phyloP scores from a whole-genome alignment of 35 echinoderm and acorn worm genomes.

The Lytechinus variegatus region DNA sequence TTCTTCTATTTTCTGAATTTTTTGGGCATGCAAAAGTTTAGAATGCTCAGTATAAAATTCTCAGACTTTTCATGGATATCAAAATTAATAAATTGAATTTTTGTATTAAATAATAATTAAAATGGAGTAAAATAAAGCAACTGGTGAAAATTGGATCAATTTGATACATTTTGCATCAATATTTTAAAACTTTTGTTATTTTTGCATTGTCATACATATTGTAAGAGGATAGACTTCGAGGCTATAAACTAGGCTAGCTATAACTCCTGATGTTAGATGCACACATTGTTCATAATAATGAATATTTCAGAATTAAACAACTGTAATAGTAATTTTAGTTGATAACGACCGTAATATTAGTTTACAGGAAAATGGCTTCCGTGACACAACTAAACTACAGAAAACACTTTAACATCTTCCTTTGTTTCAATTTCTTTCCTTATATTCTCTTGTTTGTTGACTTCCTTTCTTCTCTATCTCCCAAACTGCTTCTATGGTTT shows the following conservation, averaged over 20 bases:
- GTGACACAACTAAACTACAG: neutral
- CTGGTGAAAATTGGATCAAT: neutral
- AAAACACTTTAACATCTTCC: neutral
- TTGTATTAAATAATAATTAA: neutral
- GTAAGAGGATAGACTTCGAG: neutral
- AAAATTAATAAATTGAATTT: neutral
- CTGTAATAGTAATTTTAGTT: neutral
- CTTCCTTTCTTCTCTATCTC: neutral
- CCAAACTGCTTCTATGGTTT: neutral
- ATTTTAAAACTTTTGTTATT: neutral
- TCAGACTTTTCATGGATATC: neutral
- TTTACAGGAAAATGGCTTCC: neutral
- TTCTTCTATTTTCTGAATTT: neutral
- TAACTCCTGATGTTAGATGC: neutral
- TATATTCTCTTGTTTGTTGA: neutral
- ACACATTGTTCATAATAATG: neutral
- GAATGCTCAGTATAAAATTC: neutral
- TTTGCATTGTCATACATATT: neutral
- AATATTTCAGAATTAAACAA: too few species aligned
- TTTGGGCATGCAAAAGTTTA: neutral
- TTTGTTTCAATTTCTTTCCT: constrained; percentile 36
- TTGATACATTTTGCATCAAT: neutral
- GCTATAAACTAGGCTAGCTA: neutral
- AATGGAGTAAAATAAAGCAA: neutral
- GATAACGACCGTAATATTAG: neutral